Base-by-base conservation (phyloP, 2,797 vertebrate genomes). In the Gambelia wislizenii region DNA sequence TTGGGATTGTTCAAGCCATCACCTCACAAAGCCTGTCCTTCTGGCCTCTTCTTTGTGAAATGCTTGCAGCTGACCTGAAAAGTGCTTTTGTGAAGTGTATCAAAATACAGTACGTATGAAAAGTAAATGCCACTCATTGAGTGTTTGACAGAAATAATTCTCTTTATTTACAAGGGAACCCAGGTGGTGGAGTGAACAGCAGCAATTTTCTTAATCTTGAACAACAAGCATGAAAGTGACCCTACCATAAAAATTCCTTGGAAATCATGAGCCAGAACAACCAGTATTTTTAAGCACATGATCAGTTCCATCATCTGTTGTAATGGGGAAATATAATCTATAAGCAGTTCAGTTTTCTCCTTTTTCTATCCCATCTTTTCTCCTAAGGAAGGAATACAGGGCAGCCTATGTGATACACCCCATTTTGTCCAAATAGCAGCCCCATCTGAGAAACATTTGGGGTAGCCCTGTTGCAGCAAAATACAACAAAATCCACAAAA, bases 41-140 rank as follows among this genome's bases (percentile, higher is more conserved):
- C 54, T 84, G 82, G 52, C 79, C 54, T 87, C n/a, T 79, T 79
- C n/a, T 84, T 74, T 83, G 25, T 61, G 72, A 79, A 42, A 30
- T 74, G 64, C 64, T 87, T 80, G 59, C 75, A 80, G 76, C 39
- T 80, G 36, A 81, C 61, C 54, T n/a, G 42, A 74, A 59, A 72
- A 67, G 36, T 61, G 39, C 16, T 84, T 79, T 79, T 80, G n/a
- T 75, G 67, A 87, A 83, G 5, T 59, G 30, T 79, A 59, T 89
- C 39, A 85, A 80, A 84, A 89, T 80, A 61, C 52, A 84, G 85
- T 80, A 61, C 52, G 39, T 89, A 79, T 49, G 25, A 52, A n/a
- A 52, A 67, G n/a, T 59, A 89, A 89, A 89, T 80, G 39, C 64
- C 44, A 59, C 67, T 84, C n/a, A 49, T 13, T 87, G 56, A 69